phyloP scores from a whole-genome alignment of 2,888 invertebrate species.

The Gymnocheta viridis region DNA sequence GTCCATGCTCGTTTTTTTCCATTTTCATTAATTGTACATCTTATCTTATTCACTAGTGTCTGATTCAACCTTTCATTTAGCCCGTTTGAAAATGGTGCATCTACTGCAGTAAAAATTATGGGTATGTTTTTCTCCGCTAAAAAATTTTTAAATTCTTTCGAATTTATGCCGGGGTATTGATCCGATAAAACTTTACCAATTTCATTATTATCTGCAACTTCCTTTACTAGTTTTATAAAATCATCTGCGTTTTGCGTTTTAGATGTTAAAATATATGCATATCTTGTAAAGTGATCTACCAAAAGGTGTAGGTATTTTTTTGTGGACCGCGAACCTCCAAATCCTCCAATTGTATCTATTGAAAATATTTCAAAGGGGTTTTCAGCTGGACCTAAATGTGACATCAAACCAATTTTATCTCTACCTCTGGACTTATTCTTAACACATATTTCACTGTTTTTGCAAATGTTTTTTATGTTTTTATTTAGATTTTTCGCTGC shows the following conservation, averaged over 20 bases:
- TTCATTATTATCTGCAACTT: too few relatives aligned
- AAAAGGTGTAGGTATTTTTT: constrained; percentile 72
- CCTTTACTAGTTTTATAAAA: constrained; percentile 73
- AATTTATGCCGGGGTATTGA: constrained; percentile 76
- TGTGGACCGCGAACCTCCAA: background rate
- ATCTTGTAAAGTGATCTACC: constrained; percentile 75
- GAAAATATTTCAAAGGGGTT: too few relatives aligned
- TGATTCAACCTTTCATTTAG: too few relatives aligned
- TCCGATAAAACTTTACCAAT: constrained; percentile 72
- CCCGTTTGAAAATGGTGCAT: too few relatives aligned
- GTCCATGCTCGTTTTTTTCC: constrained; percentile 56
- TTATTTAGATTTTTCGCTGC: too few relatives aligned
- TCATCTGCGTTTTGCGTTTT: constrained; percentile 68
- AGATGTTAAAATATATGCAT: constrained; percentile 71
- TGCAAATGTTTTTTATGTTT: background rate
- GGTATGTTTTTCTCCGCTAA: constrained; percentile 67
- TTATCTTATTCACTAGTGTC: constrained; percentile 68
- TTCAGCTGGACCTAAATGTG: constrained; percentile 50
- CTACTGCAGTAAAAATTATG: constrained; percentile 65
- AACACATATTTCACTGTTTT: constrained; percentile 49
- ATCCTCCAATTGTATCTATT: constrained; percentile 75
- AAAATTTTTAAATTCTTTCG: constrained; percentile 75
- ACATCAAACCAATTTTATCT: constrained; percentile 62
- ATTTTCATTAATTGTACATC: constrained; percentile 65
- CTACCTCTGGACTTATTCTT: constrained; percentile 65